These are phyloP conservation scores for Sitophilus oryzae DNA, from an alignment of 1,140 invertebrate genomes.

Conservation along the genomic window DNA sequence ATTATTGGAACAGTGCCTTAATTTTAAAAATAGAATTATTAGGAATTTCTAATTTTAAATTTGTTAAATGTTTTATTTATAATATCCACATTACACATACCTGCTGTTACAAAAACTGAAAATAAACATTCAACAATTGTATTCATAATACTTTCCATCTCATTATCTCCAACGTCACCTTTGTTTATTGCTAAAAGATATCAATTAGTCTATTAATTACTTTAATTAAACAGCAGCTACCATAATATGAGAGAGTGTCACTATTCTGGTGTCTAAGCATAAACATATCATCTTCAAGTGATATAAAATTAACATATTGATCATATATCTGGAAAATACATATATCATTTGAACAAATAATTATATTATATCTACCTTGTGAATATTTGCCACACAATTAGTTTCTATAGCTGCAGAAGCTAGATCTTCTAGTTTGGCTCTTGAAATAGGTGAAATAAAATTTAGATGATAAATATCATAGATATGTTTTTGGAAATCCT, in stretches of 20 bases:
- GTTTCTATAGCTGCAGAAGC: constrained; percentile 85
- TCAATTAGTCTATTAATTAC: constrained; percentile 4
- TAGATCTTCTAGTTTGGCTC: constrained; percentile 93
- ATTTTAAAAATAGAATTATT: constrained; percentile 14
- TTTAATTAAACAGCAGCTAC: constrained; percentile 33
- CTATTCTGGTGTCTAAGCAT: constrained; percentile 87
- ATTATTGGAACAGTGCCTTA: constrained; percentile 91
- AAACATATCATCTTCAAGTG: constrained; percentile 97
- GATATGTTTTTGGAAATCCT: constrained; percentile 84
- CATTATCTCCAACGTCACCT: constrained; percentile 90
- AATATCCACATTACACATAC: constrained; percentile 44
- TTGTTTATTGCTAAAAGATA: constrained; percentile 78
- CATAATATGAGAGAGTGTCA: constrained; percentile 88
- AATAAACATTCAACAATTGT: constrained; percentile 94
- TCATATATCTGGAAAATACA: constrained; percentile 66
- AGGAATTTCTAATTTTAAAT: not conserved
- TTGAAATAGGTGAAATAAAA: constrained; percentile 93
- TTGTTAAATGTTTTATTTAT: not conserved
- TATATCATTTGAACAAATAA: not conserved
- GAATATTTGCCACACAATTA: constrained; percentile 81
- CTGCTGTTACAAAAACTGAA: constrained; percentile 93
- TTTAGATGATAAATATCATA: constrained; percentile 97
- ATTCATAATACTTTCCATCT: constrained; percentile 94
- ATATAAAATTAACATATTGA: constrained; percentile 98
- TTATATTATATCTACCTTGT: constrained; percentile 59